Evolutionary conservation across 2,888 invertebrate genomes (phyloP), one percentile per base, ranked within the genome.

Genomic region (Pteria penguin): DNA sequence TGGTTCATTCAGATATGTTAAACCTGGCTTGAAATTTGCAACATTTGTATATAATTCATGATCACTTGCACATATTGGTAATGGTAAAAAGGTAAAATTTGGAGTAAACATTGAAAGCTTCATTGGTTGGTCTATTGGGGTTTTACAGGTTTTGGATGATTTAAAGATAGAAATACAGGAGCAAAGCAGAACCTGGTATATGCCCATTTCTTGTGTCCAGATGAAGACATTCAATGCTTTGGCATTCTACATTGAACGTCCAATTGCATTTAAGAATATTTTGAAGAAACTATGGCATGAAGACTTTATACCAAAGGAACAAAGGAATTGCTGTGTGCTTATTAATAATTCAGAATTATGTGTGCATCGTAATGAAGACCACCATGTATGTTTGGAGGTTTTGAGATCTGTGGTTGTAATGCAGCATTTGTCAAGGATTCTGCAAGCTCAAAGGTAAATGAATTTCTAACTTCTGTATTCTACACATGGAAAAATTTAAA

Each of bases 401-500:
- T 33, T 73, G 22, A 45, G 76, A 29, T 60, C 36, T 3, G 8
- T 72, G 2, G 55, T 82, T 5, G 29, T 85, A 22, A 66, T 76
- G 8, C 76, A 82, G 31, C 85, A 85, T 76, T 55, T 80, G 2
- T 33, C 61, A n/a, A 65, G n/a, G n/a, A n/a, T n/a, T n/a, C n/a
- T n/a, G n/a, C n/a, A n/a, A n/a, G n/a, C n/a, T n/a, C n/a, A n/a
- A n/a, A n/a, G n/a, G n/a, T n/a, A n/a, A n/a, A n/a, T n/a, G n/a
- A n/a, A n/a, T n/a, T n/a, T n/a, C n/a, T n/a, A n/a, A n/a, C n/a
- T n/a, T n/a, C n/a, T n/a, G n/a, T n/a, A n/a, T n/a, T n/a, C n/a
- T n/a, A n/a, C n/a, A n/a, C n/a, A n/a, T n/a, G n/a, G n/a, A n/a
- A n/a, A n/a, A n/a, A n/a, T n/a, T n/a, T n/a, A n/a, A n/a, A n/a